Evolutionary conservation across 2,797 vertebrate species (phyloP), one percentile per base, ranked within the genome.

Genomic region (Coilia nasus): DNA sequence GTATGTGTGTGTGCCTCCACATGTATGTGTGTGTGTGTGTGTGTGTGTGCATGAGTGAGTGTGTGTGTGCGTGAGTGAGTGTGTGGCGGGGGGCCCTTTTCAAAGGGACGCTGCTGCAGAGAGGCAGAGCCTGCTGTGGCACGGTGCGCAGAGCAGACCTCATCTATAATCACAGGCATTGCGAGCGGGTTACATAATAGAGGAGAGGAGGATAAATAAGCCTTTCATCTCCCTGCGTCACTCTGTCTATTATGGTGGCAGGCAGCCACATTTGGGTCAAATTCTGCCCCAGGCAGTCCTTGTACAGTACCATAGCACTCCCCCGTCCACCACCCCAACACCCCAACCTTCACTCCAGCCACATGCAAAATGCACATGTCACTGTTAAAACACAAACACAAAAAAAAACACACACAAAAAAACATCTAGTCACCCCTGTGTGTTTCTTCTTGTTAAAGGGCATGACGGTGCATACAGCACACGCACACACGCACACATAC

Each of bases 181-280:
- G 71, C 71, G 41, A 10, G 19, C 17, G 31, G 35, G 31, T 78
- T 78, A 44, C 71, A 78, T 78, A 78, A 78, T 21, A 44, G 17
- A 78, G 35, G 17, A 44, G 35, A 31, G 5, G 71, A 41, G 17
- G 67, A 75, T 41, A 35, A 78, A 44, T 41, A 41, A 35, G 31
- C 0, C 71, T 78, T 78, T 78, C 71, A 78, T 78, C 71, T 78
- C 71, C 71, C 71, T 44, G 71, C 71, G 35, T 41, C 71, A 78
- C 71, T 9, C 50, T 54, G 35, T 78, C 35, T n/a, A 21, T 21
- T 78, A 78, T 17, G 71, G 41, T 78, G 71, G 41, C 71, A 78
- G 71, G 31, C 35, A 41, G 71, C 35, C 71, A 78, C 35, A 78
- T 78, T 78, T 78, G 71, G 71, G 71, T 21, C 71, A 9, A 25